Base-by-base conservation (phyloP, 2,113 vertebrate genomes). In the Leptobrachium leishanense region DNA sequence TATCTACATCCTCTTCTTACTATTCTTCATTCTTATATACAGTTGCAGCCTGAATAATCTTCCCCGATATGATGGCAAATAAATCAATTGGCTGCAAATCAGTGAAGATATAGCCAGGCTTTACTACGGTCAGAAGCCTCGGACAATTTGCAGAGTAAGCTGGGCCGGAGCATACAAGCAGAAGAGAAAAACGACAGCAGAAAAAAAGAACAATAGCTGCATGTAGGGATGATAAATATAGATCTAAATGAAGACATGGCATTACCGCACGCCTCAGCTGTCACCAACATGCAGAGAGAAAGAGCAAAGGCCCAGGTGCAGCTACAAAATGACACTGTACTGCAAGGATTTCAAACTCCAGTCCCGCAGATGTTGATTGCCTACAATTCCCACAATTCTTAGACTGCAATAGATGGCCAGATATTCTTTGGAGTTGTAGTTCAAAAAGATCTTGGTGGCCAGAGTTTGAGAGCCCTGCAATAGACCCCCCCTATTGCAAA, bases 1-100 rank as follows among this genome's bases (percentile, higher is more conserved):
- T 73, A 79, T 79, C 77, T 79, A 68, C 40, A 66, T 39, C 54
- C 64, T 79, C 64, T 72, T 74, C 67, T 79, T 73, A 73, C 77
- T 74, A 79, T 66, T 72, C 62, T 54, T 73, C 63, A 79, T 68
- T 67, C 70, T 39, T 73, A 73, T 40, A 79, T 72, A 79, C 40
- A 79, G 59, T 72, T 64, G 44, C 65, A 72, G 62, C 59, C 46
- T 20, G 15, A 42, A 72, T 43, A 53, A 54, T 68, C 68, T 68
- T 68, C 76, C 59, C 39, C 62, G 40, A 20, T 66, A 53, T 39
- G 43, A 31, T 66, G 11, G 50, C 43, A 72, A 78, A 72, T 50
- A 78, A 64, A 78, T 78, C 57, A 63, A 77, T 77, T 70, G 69
- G 42, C 20, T 70, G 20, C 43, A 50, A 5, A 55, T 50, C 55